Base-by-base conservation (phyloP, 35 echinoderm and acorn worm genomes). In the Chiridota heheva region DNA sequence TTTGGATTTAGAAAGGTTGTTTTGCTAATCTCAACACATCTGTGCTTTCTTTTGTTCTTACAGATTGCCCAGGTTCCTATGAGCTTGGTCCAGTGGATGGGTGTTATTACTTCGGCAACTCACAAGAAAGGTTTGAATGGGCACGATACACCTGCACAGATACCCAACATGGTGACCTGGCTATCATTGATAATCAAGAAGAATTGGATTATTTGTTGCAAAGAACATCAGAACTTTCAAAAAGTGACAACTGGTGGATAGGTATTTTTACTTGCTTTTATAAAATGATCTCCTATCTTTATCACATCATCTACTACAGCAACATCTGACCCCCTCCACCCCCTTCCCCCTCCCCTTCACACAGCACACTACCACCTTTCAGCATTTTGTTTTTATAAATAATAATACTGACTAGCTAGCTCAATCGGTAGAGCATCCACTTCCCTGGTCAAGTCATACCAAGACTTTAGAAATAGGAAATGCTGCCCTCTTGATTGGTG, bases 161-260 rank as follows among this genome's bases (percentile, higher is more conserved):
- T 24, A 31, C 8, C 0, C 0, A 48, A 35, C 28, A 39, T 36
- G 47, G 46, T 3, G 84, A 87, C 28, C 42, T 79, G 4, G 60
- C 79, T 3, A 49, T 87, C 12, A 78, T 87, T 24, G 84, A 87
- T 36, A 49, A 79, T 34, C 72, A 79, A 26, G 20, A 27, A 45
- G 84, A 87, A 33, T 36, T 87, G 28, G 84, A 87, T 12, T 87
- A 80, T 29, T 35, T 87, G n/a, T 67, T 60, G 17, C 42, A 61
- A 20, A 78, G 28, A 25, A 56, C 84, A 26, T 18, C 40, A 79
- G 60, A 78, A 44, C 75, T 67, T 18, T 68, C 51, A 36, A 55
- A 58, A 15, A 26, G 26, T 7, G 58, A 34, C 15, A 35, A 40
- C 31, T 87, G 84, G 84, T 80, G 60, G 73, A 71, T 87, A 78